Percentiles rank a stretch among this genome's conserved stretches.
These are phyloP conservation scores for Epizoanthus illoricatus DNA, from an alignment of 92 coral and sea anemone genomes.

Conservation along the genomic window DNA sequence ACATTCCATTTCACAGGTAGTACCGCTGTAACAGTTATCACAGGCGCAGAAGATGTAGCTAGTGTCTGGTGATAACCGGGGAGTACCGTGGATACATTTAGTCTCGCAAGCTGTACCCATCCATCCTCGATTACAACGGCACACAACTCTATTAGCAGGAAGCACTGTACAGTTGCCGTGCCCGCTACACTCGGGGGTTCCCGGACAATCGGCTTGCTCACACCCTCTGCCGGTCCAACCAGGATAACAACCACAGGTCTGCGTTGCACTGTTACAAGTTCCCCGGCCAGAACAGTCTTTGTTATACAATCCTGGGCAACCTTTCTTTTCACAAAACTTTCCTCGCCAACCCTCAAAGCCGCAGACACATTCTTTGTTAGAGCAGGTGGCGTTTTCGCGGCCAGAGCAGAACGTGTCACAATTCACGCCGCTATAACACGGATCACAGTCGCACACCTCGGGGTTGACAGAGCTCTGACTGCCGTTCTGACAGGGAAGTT, in stretches of 20 bases:
- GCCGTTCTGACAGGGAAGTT: constrained; percentile 55
- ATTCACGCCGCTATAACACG: constrained; percentile 54
- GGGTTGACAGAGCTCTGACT: constrained; percentile 44
- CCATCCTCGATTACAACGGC: constrained; percentile 51
- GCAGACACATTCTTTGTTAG: constrained; percentile 53
- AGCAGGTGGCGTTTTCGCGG: constrained; percentile 52
- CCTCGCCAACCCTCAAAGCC: constrained; percentile 79
- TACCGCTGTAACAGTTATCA: constrained; percentile 54
- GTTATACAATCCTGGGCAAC: constrained; percentile 65
- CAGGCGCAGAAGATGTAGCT: constrained; percentile 47
- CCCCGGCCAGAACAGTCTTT: constrained; percentile 73
- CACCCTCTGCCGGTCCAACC: constrained; percentile 69
- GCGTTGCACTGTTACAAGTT: constrained; percentile 63
- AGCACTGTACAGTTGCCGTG: constrained; percentile 53
- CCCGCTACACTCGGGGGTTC: constrained; percentile 60
- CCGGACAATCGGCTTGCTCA: constrained; percentile 59
- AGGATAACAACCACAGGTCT: constrained; percentile 53
- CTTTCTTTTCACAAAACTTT: constrained; percentile 53
- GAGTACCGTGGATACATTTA: constrained; percentile 52
- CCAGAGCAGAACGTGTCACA: constrained; percentile 69
- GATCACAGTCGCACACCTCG: constrained; percentile 56
- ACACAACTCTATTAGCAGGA: constrained; percentile 11
- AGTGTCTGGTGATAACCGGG: constrained; percentile 23
- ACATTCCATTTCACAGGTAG: constrained; percentile 61
- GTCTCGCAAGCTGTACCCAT: constrained; percentile 65